These are phyloP conservation scores for Acanthaster planci DNA, from an alignment of 35 echinoderm and acorn worm genomes.

Conservation along the genomic window DNA sequence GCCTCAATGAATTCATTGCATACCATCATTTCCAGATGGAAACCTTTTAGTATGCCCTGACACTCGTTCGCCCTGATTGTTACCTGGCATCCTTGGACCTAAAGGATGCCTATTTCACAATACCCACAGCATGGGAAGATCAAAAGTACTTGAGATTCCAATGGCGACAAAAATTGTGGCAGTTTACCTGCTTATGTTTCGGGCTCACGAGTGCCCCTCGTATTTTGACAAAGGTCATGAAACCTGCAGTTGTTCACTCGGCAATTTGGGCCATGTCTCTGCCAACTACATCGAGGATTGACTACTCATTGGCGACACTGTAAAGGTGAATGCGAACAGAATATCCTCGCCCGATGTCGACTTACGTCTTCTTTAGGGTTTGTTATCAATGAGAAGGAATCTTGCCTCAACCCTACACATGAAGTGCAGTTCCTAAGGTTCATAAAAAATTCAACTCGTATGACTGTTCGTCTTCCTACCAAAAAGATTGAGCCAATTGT, in stretches of 20 bases:
- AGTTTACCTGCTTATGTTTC: too few relatives aligned
- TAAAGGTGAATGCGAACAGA: slow-evolving; percentile 46
- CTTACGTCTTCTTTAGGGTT: slow-evolving; percentile 8
- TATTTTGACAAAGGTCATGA: too few relatives aligned
- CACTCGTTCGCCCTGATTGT: not conserved
- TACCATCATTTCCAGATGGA: slow-evolving; percentile 49
- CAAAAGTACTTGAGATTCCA: too few relatives aligned
- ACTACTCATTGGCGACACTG: not conserved
- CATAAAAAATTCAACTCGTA: slow-evolving; percentile 39
- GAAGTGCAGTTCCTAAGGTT: slow-evolving; percentile 52
- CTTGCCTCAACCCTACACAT: slow-evolving; percentile 38
- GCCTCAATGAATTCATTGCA: slow-evolving; percentile 26
- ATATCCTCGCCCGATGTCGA: not conserved
- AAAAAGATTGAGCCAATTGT: slow-evolving; percentile 36
- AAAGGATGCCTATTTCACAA: too few relatives aligned
- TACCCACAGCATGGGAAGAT: too few relatives aligned
- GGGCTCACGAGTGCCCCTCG: too few relatives aligned
- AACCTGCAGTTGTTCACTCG: not conserved
- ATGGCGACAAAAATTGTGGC: too few relatives aligned
- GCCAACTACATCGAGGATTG: slow-evolving; percentile 24
- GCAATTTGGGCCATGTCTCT: not conserved
- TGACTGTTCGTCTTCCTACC: slow-evolving; percentile 20
- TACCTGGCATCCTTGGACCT: too few relatives aligned
- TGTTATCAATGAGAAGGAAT: slow-evolving; percentile 47
- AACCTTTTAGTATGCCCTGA: slow-evolving; percentile 13